Conservation (phyloP, 2,113 vertebrate genomes). For the Indri indri region DNA sequence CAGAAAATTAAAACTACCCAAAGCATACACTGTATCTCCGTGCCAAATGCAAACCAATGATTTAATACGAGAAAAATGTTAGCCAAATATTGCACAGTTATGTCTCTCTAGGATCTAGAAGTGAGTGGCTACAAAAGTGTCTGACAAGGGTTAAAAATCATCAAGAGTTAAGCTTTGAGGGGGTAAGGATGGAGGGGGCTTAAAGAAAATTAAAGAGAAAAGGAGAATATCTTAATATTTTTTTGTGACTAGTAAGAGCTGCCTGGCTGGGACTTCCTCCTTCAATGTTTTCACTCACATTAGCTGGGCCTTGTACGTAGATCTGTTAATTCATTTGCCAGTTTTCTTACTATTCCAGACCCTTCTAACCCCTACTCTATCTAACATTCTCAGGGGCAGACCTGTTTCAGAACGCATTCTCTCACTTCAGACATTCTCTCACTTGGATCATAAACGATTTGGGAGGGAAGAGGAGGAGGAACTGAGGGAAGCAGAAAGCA, state of each 20-base stretch:
- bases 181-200: not conserved
- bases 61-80: slow-evolving; percentile 74
- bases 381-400: slow-evolving; percentile 62
- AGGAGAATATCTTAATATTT: not conserved
- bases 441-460: not conserved
- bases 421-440: not conserved
- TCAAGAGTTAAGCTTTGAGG: not conserved
- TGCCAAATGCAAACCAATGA: slow-evolving; percentile 70
- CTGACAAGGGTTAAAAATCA: slow-evolving; percentile 5
- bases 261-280: not conserved
- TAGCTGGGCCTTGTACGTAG: slow-evolving; percentile 64
- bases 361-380: slow-evolving; percentile 3
- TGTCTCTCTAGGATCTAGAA: slow-evolving; percentile 7
- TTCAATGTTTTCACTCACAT: slow-evolving; percentile 78
- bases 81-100: slow-evolving; percentile 18
- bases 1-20: not conserved
- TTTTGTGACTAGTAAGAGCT: not conserved
- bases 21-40: not conserved
- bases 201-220: slow-evolving; percentile 21
- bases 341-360: slow-evolving; percentile 68
- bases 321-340: slow-evolving; percentile 79
- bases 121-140: slow-evolving; percentile 2
- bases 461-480: not conserved
- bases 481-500: not conserved
- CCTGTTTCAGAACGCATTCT: slow-evolving; percentile 64